These are phyloP conservation scores for Tapirus terrestris DNA, from an alignment of 2,113 vertebrate species.

Conservation along the genomic window DNA sequence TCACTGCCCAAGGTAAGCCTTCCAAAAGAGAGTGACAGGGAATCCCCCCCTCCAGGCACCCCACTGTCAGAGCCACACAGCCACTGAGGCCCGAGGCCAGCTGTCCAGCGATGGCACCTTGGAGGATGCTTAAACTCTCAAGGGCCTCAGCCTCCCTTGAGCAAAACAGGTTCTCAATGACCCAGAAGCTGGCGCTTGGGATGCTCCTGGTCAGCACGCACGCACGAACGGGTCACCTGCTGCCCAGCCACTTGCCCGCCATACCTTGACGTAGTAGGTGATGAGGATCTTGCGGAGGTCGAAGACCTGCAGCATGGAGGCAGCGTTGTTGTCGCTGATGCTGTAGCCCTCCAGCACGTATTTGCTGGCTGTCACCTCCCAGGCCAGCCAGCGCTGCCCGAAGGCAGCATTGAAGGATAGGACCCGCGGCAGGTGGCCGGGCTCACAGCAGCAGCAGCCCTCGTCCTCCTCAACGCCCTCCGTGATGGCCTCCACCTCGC, in stretches of 20 bases:
- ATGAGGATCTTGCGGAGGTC: slow-evolving; percentile 96
- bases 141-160: background rate
- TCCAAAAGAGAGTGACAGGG: background rate
- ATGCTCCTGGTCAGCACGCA: accelerated
- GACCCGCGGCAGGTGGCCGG: slow-evolving; percentile 93
- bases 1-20: background rate
- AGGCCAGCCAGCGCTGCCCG: slow-evolving; percentile 96
- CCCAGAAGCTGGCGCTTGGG: accelerated
- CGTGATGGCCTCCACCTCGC: slow-evolving; percentile 95
- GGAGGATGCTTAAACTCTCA: background rate
- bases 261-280: slow-evolving; percentile 95
- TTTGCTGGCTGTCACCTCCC: slow-evolving; percentile 95
- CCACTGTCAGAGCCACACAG: background rate
- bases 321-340: slow-evolving; percentile 95
- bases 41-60: background rate
- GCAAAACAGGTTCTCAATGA: background rate
- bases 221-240: accelerated
- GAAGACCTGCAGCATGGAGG: slow-evolving; percentile 95
- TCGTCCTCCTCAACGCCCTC: slow-evolving; percentile 96
- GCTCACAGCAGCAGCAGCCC: slow-evolving; percentile 95
- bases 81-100: background rate
- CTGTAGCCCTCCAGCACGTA: slow-evolving; percentile 96
- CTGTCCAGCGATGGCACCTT: background rate
- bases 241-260: accelerated
- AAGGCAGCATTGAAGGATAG: slow-evolving; percentile 95